These are phyloP conservation scores for Eubasilissa splendida DNA, from an alignment of 2,888 invertebrate genomes.

Conservation along the genomic window DNA sequence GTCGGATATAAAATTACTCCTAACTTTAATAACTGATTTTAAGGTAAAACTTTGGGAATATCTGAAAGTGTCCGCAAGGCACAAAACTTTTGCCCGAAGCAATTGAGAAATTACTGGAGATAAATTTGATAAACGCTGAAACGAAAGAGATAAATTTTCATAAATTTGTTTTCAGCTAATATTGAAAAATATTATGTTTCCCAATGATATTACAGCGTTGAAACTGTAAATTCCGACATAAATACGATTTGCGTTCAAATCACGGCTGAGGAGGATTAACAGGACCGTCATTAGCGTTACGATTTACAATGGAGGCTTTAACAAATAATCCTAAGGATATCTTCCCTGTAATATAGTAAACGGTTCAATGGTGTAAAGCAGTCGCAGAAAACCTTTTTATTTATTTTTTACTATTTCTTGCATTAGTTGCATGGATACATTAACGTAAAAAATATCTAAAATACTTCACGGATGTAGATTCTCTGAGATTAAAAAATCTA, in stretches of 20 bases:
- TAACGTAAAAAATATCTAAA: too few species aligned
- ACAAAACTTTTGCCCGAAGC: not conserved
- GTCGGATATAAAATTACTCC: not conserved
- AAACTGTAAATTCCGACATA: too few species aligned
- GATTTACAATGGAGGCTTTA: slow-evolving; percentile 25
- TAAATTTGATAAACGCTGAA: not conserved
- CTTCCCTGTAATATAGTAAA: not conserved
- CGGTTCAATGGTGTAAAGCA: too few species aligned
- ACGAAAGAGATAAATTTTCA: slow-evolving; percentile 15
- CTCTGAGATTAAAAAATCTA: too few species aligned
- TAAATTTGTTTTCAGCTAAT: too few species aligned
- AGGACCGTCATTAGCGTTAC: slow-evolving; percentile 14
- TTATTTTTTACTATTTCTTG: too few species aligned
- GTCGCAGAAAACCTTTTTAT: too few species aligned
- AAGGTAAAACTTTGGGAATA: slow-evolving; percentile 1
- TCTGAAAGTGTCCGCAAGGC: slow-evolving; percentile 8
- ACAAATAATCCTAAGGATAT: not conserved
- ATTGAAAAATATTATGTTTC: too few species aligned
- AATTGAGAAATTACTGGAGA: not conserved
- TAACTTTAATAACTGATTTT: slow-evolving; percentile 7
- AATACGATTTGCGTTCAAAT: not conserved
- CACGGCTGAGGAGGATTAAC: slow-evolving; percentile 17
- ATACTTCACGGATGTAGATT: too few species aligned
- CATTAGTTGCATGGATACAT: too few species aligned
- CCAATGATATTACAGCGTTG: too few species aligned